phyloP scores from a whole-genome alignment of 2,888 invertebrate genomes.

The Gerosis bhagava region DNA sequence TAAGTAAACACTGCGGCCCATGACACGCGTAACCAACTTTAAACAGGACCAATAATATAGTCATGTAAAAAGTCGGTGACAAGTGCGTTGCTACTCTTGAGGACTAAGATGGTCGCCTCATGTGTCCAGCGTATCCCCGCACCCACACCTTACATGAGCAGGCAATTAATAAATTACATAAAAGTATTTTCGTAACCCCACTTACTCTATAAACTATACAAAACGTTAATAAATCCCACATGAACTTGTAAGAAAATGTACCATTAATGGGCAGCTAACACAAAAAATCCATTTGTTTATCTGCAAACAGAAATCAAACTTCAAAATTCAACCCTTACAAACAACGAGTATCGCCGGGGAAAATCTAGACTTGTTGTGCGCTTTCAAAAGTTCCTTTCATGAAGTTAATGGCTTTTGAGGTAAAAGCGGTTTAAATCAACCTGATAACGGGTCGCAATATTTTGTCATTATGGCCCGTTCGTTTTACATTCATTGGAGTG shows the following conservation, averaged over 20 bases:
- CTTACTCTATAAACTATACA: too few relatives aligned
- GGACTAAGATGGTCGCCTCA: too few relatives aligned
- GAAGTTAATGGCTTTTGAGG: constrained; percentile 38
- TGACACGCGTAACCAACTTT: too few relatives aligned
- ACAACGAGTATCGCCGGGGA: constrained; percentile 16
- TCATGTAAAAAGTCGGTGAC: too few relatives aligned
- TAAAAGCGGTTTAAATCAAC: constrained; percentile 39
- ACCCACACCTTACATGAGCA: too few relatives aligned
- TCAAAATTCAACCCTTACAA: constrained; percentile 25
- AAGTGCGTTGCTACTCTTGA: too few relatives aligned
- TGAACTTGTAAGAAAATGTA: neutral
- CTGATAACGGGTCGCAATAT: constrained; percentile 40
- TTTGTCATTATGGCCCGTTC: constrained; percentile 33
- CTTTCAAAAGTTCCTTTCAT: constrained; percentile 29
- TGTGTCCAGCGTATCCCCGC: too few relatives aligned
- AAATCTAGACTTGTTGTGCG: constrained; percentile 22
- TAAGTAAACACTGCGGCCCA: too few relatives aligned
- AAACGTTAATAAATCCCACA: too few relatives aligned
- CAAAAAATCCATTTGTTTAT: constrained; percentile 22
- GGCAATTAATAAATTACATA: neutral
- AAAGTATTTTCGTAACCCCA: neutral
- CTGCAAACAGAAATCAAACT: constrained; percentile 22
- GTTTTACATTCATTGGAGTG: constrained; percentile 24
- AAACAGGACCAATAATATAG: too few relatives aligned
- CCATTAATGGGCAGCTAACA: constrained; percentile 34